Evolutionary conservation across 1,140 invertebrate species (phyloP), one percentile per base, ranked within the genome.

Genomic region (Meloidogyne floridensis): DNA sequence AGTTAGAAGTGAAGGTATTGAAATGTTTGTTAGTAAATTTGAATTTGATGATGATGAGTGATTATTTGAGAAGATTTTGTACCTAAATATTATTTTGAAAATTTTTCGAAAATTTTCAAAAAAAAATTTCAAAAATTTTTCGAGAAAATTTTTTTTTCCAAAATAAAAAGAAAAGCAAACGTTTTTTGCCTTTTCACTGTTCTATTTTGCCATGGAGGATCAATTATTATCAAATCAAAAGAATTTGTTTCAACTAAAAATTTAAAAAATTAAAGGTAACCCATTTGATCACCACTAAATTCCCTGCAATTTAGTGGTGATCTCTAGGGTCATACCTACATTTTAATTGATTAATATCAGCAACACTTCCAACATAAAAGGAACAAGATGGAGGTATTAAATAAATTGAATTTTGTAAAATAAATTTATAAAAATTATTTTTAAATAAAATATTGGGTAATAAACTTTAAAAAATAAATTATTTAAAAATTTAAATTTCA

Each of bases 171-270:
- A 15, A 32, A 69, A 75, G 88, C 87, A 88, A 91, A 93, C 93
- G 93, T 92, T 91, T 94, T 95, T 84, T 93, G 90, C 83, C 95
- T 92, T 86, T 82, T 81, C 15, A 86, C 87, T 6, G 87, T 86
- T 91, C 95, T 96, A 90, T 97, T 97, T 91, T 93, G 93, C 96
- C 95, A 97, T 2, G 95, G 95, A 77, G 95, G 95, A 92, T 97
- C 96, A 82, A 96, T 91, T 20, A 96, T 90, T 76, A 97, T 92
- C 72, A 96, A 91, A 90, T 96, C 94, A 93, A 93, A 96, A 65
- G 90, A 88, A 54, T 88, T 83, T 15, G 87, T 85, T 43, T n/a
- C 76, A 72, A 0, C 77, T 79, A 56, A 18, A 69, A 11, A 43
- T 70, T 15, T 77, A 13, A 59, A 53, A 51, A 73, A n/a, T 72